Base-by-base conservation (phyloP, 2,797 vertebrate genomes). In the Macropodus opercularis region DNA sequence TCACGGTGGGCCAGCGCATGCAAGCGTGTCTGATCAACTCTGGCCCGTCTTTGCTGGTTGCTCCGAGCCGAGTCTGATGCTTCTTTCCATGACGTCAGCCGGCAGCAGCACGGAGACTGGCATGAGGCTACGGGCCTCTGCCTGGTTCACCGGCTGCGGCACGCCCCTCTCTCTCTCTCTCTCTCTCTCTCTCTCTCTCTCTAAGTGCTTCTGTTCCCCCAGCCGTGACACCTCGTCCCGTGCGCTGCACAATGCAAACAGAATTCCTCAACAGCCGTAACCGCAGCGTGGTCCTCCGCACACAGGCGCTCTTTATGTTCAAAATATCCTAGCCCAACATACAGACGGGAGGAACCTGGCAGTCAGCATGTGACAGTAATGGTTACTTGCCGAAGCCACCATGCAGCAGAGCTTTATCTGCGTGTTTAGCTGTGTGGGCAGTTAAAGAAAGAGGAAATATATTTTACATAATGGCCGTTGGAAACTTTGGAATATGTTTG, bases 41-140 rank as follows among this genome's bases (percentile, higher is more conserved):
- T 12, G 36, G 52, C 60, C 60, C 24, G 50, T 56, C 55, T n/a
- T 54, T 64, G 75, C 61, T 69, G 60, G 53, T 71, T 71, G 78
- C 85, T 87, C 78, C 62, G 18, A 36, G 42, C 22, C 39, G 49
- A 85, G 79, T 76, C 76, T 80, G 86, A 72, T 68, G 79, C 84
- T 79, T 84, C 55, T 92, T 92, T 92, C 91, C 90, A 90, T 92
- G 88, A 92, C 86, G 88, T 92, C 90, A 91, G 77, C 47, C 21
- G 0, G 60, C 65, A 68, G 74, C 72, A 61, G 70, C 61, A 39
- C 58, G 52, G 79, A 49, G 72, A n/a, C 80, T 87, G 84, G 88
- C 84, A 87, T 75, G 64, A 83, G 50, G 66, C 84, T 75, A 65
- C 77, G 79, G 63, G 82, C 72, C 79, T n/a, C n/a, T 41, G 74